A percentile compares a stretch with the other conserved stretches of the same genome.
phyloP scores from a whole-genome alignment of 2,113 vertebrate species.

The Tupaia tana region DNA sequence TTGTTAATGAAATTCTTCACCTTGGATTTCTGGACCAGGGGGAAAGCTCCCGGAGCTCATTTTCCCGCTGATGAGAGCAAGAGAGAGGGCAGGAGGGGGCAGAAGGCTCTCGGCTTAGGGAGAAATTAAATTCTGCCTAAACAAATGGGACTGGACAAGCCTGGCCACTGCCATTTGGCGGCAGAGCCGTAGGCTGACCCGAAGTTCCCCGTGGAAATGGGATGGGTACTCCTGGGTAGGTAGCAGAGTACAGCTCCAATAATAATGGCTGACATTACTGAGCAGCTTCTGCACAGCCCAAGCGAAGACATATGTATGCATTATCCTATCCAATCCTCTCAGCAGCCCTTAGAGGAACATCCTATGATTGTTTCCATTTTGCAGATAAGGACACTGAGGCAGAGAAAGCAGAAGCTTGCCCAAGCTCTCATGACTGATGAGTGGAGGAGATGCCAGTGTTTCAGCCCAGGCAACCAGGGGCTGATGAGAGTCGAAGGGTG shows the following conservation, averaged over 20 bases:
- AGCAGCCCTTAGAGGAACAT: neutral
- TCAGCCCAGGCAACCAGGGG: neutral
- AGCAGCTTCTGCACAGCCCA: neutral
- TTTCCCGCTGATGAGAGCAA: slow-evolving; percentile 80
- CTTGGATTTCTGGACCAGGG: slow-evolving; percentile 79
- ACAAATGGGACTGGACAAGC: slow-evolving; percentile 77
- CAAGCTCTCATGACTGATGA: neutral
- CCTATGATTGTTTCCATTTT: neutral
- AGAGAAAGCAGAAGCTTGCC: neutral
- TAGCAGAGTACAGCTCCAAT: neutral
- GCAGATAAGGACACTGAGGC: neutral
- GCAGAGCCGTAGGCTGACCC: slow-evolving; percentile 7
- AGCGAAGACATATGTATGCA: neutral
- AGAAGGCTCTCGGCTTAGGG: slow-evolving; percentile 68
- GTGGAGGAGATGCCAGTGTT: neutral
- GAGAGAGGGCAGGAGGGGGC: slow-evolving; percentile 77
- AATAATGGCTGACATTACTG: neutral
- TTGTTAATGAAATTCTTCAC: slow-evolving; percentile 85
- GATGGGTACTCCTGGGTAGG: neutral
- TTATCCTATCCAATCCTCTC: neutral
- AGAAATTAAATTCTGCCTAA: slow-evolving; percentile 81
- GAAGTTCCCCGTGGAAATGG: slow-evolving; percentile 4
- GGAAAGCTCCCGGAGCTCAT: slow-evolving; percentile 81
- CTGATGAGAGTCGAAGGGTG: neutral
- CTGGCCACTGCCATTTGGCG: slow-evolving; percentile 35